Percentiles rank a stretch among this genome's conserved stretches.
Evolutionary conservation across 2,113 vertebrate species (phyloP).

Genomic region (Antechinus stuartii): DNA sequence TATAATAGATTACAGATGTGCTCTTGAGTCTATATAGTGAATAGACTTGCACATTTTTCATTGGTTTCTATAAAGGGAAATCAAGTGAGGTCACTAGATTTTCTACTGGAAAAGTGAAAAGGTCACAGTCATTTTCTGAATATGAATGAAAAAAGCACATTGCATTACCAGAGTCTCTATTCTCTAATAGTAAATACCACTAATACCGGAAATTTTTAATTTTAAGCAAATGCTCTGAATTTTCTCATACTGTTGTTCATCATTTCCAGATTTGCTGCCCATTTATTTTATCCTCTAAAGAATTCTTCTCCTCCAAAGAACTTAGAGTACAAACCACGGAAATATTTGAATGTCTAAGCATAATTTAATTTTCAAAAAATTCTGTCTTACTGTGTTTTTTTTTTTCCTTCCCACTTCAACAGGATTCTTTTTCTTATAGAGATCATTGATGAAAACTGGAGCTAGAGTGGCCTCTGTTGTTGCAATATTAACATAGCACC

Average conservation of each 20-base stretch:
- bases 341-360: constrained; percentile 64
- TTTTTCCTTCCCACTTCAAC: constrained; percentile 40
- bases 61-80: background rate
- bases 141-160: constrained; percentile 36
- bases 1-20: constrained; percentile 55
- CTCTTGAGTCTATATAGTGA: constrained; percentile 33
- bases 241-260: background rate
- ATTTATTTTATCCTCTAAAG: constrained; percentile 53
- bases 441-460: constrained; percentile 76
- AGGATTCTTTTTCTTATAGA: constrained; percentile 21
- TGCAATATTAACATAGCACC: constrained; percentile 79
- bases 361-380: constrained; percentile 58
- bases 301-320: constrained; percentile 50
- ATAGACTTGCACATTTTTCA: constrained; percentile 49
- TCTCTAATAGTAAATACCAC: constrained; percentile 50
- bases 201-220: constrained; percentile 64
- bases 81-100: constrained; percentile 24
- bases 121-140: background rate
- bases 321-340: constrained; percentile 55
- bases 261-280: constrained; percentile 55
- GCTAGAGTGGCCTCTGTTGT: constrained; percentile 86
- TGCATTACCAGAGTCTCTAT: constrained; percentile 57
- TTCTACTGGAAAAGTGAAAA: constrained; percentile 40
- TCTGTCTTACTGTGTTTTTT: constrained; percentile 15
- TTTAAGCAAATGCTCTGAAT: constrained; percentile 51